phyloP scores from a whole-genome alignment of 2,113 vertebrate species.

The Psittacara wagleri region DNA sequence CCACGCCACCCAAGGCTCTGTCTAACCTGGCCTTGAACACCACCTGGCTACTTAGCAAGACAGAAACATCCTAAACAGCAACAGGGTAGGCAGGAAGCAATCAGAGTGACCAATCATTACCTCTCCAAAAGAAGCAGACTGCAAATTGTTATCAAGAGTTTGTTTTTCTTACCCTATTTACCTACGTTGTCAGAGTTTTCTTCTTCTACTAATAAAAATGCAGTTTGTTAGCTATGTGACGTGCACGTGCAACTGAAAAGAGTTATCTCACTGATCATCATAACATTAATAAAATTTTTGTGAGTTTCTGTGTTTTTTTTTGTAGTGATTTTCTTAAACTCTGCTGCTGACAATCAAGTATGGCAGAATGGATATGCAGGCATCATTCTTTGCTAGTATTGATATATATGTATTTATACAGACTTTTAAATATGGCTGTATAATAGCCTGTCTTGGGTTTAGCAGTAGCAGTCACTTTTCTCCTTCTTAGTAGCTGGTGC shows the following conservation, averaged over 20 bases:
- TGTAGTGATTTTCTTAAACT: not conserved
- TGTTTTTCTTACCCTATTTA: not conserved
- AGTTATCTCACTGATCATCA: not conserved
- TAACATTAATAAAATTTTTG: not conserved
- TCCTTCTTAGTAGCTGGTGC: not conserved
- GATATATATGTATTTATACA: no score
- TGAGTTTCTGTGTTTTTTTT: fast-evolving
- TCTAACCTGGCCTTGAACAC: no score
- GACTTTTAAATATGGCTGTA: not conserved
- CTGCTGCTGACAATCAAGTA: not conserved
- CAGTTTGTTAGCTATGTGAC: not conserved
- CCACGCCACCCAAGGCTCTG: no score
- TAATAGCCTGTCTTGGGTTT: not conserved
- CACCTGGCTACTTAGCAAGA: not conserved
- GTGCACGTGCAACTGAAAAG: not conserved
- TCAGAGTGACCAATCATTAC: not conserved
- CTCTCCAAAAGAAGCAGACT: not conserved
- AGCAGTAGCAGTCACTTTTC: not conserved
- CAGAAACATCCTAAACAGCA: not conserved
- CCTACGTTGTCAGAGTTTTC: not conserved
- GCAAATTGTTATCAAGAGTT: not conserved
- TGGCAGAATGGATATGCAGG: not conserved
- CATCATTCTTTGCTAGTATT: not conserved
- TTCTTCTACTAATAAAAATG: not conserved
- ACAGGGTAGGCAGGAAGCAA: not conserved